phyloP scores from a whole-genome alignment of 2,113 vertebrate species.

The Thermophis baileyi region DNA sequence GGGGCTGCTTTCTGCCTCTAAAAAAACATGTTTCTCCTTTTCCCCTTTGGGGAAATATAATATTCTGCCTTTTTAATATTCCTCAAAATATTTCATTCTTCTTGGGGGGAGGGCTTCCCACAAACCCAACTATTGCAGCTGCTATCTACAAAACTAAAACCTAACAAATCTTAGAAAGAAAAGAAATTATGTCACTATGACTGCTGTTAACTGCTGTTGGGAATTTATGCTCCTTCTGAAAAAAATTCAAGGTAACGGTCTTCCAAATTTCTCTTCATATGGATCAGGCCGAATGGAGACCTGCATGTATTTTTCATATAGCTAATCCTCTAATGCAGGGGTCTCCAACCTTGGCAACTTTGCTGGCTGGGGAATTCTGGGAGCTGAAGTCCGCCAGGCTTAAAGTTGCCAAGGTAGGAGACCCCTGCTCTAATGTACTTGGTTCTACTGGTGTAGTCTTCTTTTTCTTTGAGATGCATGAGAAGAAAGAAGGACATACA shows the following conservation, averaged over 20 bases:
- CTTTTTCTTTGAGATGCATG: not conserved
- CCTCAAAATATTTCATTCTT: no score
- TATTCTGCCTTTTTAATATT: no score
- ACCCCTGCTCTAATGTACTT: constrained; percentile 35
- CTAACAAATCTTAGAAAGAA: not conserved
- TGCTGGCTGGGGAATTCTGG: no score
- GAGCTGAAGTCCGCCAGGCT: no score
- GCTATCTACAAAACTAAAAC: not conserved
- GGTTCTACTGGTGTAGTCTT: constrained; percentile 16
- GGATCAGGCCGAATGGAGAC: not conserved
- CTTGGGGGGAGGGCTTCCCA: no score
- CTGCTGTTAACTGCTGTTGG: not conserved
- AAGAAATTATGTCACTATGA: not conserved
- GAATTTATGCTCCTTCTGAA: not conserved
- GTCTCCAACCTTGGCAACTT: no score
- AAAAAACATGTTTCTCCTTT: no score
- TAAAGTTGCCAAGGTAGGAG: no score
- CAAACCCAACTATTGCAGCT: not conserved
- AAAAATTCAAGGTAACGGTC: not conserved
- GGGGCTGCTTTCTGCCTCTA: no score
- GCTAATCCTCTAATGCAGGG: constrained; percentile 5
- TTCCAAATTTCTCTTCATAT: not conserved
- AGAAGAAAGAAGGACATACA: not conserved
- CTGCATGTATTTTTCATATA: not conserved
- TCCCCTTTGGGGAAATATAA: no score